A percentile compares a stretch with the other conserved stretches of the same genome.
Conservation (phyloP, 2,888 invertebrate genomes). For the Pseudococcus longispinus region DNA sequence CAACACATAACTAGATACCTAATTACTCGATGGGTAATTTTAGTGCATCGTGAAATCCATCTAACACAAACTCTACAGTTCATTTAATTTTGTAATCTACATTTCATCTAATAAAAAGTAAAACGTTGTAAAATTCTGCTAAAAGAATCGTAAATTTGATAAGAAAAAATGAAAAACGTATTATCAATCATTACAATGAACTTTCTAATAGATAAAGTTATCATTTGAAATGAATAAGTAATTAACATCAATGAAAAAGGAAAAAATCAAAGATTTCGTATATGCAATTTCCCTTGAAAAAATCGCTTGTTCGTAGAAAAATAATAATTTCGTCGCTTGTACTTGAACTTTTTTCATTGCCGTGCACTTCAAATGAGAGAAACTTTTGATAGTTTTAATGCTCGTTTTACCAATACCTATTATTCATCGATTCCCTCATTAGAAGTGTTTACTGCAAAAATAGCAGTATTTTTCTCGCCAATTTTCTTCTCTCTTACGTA, state of each 20-base stretch:
- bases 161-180: neutral
- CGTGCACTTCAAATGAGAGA: neutral
- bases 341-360: slow-evolving; percentile 16
- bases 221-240: neutral
- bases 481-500: neutral
- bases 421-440: neutral
- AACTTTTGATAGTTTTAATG: neutral
- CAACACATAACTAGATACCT: neutral
- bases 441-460: neutral
- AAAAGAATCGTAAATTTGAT: neutral
- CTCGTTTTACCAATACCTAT: neutral
- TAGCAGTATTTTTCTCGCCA: neutral
- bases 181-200: neutral
- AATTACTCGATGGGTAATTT: neutral
- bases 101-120: neutral
- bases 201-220: neutral
- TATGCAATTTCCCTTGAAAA: neutral
- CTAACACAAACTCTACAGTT: neutral
- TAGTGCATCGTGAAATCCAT: neutral
- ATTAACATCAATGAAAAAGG: neutral
- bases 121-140: neutral
- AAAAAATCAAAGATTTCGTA: neutral
- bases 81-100: neutral
- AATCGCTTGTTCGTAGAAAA: neutral
- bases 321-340: neutral